phyloP scores from a whole-genome alignment of 2,888 invertebrate species.

The Pseudoips prasinana region DNA sequence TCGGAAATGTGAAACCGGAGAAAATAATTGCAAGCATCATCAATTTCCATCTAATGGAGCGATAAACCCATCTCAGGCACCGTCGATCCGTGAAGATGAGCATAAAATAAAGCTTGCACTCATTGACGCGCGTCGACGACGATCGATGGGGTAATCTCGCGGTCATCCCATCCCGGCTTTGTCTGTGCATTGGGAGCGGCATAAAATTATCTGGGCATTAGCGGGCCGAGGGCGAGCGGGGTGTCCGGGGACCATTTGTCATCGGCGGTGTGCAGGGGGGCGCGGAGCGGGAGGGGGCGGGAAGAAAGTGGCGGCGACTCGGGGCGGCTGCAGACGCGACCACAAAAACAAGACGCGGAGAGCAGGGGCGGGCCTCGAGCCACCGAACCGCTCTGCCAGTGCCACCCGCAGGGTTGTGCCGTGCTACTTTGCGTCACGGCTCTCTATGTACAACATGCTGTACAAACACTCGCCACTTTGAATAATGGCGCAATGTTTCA shows the following conservation, averaged over 20 bases:
- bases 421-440: slow-evolving; percentile 39
- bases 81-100: slow-evolving; percentile 63
- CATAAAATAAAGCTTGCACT: slow-evolving; percentile 66
- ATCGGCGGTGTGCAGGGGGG: slow-evolving; percentile 56
- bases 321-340: slow-evolving; percentile 77
- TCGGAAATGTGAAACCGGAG: slow-evolving; percentile 23
- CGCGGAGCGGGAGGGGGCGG: slow-evolving; percentile 44
- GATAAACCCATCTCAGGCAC: slow-evolving; percentile 58
- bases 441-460: slow-evolving; percentile 37
- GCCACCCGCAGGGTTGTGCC: slow-evolving; percentile 58
- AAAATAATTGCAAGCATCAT: slow-evolving; percentile 42
- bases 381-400: slow-evolving; percentile 51
- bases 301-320: slow-evolving; percentile 68
- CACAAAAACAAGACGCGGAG: slow-evolving; percentile 77
- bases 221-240: slow-evolving; percentile 58
- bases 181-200: slow-evolving; percentile 68
- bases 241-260: slow-evolving; percentile 79
- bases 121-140: slow-evolving; percentile 65
- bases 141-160: slow-evolving; percentile 73
- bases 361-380: slow-evolving; percentile 66
- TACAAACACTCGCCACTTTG: slow-evolving; percentile 39
- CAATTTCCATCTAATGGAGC: slow-evolving; percentile 57
- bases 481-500: slow-evolving; percentile 15
- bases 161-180: slow-evolving; percentile 65
- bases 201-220: slow-evolving; percentile 80